Conservation (phyloP, 1,140 invertebrate species). For the Diabrotica undecimpunctata region DNA sequence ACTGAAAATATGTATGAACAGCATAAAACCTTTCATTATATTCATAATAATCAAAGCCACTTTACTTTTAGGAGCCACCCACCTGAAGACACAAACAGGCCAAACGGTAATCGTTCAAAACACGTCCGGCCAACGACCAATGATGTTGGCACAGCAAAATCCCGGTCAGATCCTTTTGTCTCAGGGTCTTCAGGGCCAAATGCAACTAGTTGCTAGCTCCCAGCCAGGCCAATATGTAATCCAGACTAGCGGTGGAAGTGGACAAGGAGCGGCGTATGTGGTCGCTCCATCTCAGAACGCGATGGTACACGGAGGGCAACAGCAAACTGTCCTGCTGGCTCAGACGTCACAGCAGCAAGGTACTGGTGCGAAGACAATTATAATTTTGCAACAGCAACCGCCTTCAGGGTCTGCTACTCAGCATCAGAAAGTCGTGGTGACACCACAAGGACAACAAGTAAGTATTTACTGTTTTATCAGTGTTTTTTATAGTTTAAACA, state of each 20-base stretch:
- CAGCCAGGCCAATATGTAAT: conserved; percentile 53
- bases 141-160: conserved; percentile 48
- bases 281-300: conserved; percentile 62
- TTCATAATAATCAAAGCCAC: too few relatives aligned
- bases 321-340: conserved; percentile 60
- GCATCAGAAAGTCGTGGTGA: conserved; percentile 57
- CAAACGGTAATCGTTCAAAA: conserved; percentile 51
- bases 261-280: conserved; percentile 53
- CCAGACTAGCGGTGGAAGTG: conserved; percentile 51
- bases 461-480: too few relatives aligned
- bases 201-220: conserved; percentile 44
- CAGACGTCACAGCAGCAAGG: conserved; percentile 61
- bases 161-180: conserved; percentile 40
- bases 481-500: too few relatives aligned
- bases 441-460: conserved; percentile 48
- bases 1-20: too few relatives aligned
- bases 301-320: conserved; percentile 58
- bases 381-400: conserved; percentile 65
- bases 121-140: conserved; percentile 44
- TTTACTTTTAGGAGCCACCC: neutral
- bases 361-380: conserved; percentile 65
- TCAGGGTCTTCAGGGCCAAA: conserved; percentile 40
- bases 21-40: too few relatives aligned
- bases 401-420: conserved; percentile 35
- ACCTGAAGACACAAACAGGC: conserved; percentile 31